phyloP scores from a whole-genome alignment of 2,797 vertebrate genomes.

The Pseudopleuronectes americanus region DNA sequence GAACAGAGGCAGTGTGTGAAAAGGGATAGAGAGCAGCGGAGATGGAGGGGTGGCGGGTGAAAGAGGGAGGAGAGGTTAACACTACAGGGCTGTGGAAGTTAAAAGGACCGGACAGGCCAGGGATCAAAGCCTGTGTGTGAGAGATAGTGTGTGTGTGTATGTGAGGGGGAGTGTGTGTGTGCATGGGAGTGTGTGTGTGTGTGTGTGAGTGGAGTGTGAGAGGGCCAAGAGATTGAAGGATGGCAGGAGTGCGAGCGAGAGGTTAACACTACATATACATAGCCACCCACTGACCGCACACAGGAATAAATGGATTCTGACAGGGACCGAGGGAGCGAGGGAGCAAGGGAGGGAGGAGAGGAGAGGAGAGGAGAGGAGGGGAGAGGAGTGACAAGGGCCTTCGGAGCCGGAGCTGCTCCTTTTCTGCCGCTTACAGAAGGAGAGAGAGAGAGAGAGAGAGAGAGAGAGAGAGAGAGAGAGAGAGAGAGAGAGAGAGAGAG shows the following conservation, averaged over 20 bases:
- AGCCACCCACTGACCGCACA: constrained; percentile 73
- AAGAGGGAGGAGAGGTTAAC: constrained; percentile 66
- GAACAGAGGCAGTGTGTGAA: constrained; percentile 64
- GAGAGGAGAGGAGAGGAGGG: constrained; percentile 14
- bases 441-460: constrained; percentile 9
- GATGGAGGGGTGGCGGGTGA: constrained; percentile 32
- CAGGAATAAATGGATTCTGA: constrained; percentile 76
- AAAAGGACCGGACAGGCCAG: constrained; percentile 77
- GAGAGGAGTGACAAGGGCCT: constrained; percentile 38
- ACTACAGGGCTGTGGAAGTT: constrained; percentile 44
- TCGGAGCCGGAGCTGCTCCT: constrained; percentile 58
- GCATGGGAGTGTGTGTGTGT: constrained; percentile 13
- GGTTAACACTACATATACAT: constrained; percentile 76
- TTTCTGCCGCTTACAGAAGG: constrained; percentile 30
- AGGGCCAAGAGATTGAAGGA: constrained; percentile 50
- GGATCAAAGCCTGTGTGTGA: constrained; percentile 68
- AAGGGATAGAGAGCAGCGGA: constrained; percentile 46
- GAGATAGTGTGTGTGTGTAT: constrained; percentile 20
- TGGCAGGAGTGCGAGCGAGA: constrained; percentile 63
- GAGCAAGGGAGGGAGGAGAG: not conserved
- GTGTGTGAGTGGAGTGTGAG: constrained; percentile 31
- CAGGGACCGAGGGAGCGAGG: constrained; percentile 50
- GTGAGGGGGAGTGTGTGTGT: constrained; percentile 1
- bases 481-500: constrained; percentile 9
- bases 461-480: constrained; percentile 24